Conservation (phyloP, 2,888 invertebrate genomes). For the Quadroppia sp. region DNA sequence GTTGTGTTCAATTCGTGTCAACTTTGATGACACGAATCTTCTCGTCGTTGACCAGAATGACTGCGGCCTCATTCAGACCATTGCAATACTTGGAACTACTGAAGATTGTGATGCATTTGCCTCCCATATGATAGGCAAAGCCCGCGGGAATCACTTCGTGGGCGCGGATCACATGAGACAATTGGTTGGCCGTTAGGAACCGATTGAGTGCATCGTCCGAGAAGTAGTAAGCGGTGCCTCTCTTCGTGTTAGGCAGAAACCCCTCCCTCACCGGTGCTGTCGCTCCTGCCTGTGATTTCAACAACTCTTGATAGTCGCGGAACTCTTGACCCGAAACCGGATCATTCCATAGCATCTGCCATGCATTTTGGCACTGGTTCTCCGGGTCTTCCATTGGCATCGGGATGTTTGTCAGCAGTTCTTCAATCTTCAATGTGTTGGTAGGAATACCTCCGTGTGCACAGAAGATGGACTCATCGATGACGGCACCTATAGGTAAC, state of each 20-base stretch:
- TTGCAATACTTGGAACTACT: slow-evolving; percentile 71
- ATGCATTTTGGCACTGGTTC: slow-evolving; percentile 65
- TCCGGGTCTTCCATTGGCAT: slow-evolving; percentile 64
- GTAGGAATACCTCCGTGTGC: slow-evolving; percentile 39
- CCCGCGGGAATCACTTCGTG: slow-evolving; percentile 69
- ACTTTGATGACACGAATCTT: slow-evolving; percentile 61
- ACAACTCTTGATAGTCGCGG: background rate
- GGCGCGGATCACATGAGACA: slow-evolving; percentile 68
- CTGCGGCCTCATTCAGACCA: slow-evolving; percentile 67
- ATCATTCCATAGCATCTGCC: slow-evolving; percentile 74
- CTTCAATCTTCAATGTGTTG: background rate
- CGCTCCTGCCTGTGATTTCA: background rate
- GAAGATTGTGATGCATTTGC: slow-evolving; percentile 67
- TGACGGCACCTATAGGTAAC: slow-evolving; percentile 34
- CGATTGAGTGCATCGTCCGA: slow-evolving; percentile 64
- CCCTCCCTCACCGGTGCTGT: slow-evolving; percentile 53
- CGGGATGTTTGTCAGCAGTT: slow-evolving; percentile 61
- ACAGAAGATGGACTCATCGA: slow-evolving; percentile 38
- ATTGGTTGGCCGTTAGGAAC: slow-evolving; percentile 63
- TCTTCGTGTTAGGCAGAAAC: slow-evolving; percentile 63
- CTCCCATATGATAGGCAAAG: slow-evolving; percentile 63
- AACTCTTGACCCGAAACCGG: slow-evolving; percentile 33
- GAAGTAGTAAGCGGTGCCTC: slow-evolving; percentile 71
- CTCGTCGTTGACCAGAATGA: slow-evolving; percentile 61
- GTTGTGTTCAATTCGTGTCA: slow-evolving; percentile 52